A percentile compares a stretch with the other conserved stretches of the same genome.
These are phyloP conservation scores for Sialia sialis DNA, from an alignment of 2,113 vertebrate genomes.

Conservation along the genomic window DNA sequence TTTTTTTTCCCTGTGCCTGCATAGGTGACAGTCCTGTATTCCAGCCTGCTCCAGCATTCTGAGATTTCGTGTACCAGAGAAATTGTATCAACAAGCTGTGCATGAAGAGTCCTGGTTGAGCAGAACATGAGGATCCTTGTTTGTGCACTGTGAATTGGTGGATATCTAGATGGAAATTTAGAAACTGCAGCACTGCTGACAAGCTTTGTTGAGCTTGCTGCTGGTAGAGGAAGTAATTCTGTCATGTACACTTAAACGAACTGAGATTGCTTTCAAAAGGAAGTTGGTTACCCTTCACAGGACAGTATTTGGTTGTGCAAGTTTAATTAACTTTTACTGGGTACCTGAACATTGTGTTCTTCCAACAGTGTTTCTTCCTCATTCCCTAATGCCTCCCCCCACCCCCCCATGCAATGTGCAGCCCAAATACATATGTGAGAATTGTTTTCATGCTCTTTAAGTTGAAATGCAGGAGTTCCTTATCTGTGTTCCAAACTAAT, in stretches of 20 bases:
- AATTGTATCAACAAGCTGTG: not conserved
- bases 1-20: fast-evolving
- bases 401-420: fast-evolving
- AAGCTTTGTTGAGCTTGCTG: not conserved
- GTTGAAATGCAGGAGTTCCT: not conserved
- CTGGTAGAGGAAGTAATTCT: not conserved
- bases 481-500: not conserved
- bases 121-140: not conserved
- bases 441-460: not conserved
- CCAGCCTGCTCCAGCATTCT: not conserved
- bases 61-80: not conserved
- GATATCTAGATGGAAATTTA: not conserved
- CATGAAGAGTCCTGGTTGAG: not conserved
- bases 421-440: fast-evolving
- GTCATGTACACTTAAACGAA: not conserved
- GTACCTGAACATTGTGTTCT: not conserved
- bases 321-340: not conserved
- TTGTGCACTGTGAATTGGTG: not conserved
- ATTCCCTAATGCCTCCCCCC: not conserved
- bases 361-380: not conserved
- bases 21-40: not conserved
- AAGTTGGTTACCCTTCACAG: not conserved
- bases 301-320: not conserved
- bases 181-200: not conserved
- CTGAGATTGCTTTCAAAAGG: not conserved